These are phyloP conservation scores for Oxyscelio sp. DNA, from an alignment of 2,888 invertebrate genomes.

Conservation along the genomic window DNA sequence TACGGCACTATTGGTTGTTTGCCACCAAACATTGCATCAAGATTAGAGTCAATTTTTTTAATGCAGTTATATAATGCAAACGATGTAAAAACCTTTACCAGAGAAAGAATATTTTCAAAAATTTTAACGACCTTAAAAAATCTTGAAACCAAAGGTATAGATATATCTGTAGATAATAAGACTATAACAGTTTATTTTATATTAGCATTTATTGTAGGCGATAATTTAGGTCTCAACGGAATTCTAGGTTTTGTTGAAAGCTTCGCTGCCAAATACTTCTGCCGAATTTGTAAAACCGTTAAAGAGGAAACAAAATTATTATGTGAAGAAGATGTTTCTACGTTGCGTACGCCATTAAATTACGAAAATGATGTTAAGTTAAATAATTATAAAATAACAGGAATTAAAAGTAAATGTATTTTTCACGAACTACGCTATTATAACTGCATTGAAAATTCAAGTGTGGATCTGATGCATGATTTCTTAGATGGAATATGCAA, in stretches of 20 bases:
- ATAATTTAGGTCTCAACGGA: slow-evolving; percentile 44
- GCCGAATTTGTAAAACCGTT: background rate
- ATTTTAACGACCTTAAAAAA: background rate
- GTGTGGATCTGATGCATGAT: background rate
- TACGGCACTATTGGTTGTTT: background rate
- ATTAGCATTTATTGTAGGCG: slow-evolving; percentile 33
- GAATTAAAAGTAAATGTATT: background rate
- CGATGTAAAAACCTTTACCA: background rate
- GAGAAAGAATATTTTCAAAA: slow-evolving; percentile 17
- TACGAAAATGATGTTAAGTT: no score
- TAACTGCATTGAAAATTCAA: background rate
- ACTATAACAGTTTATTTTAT: slow-evolving; percentile 26
- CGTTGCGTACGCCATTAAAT: no score
- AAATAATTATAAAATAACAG: no score
- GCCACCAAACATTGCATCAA: background rate
- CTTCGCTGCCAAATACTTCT: slow-evolving; percentile 23
- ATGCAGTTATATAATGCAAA: slow-evolving; percentile 3
- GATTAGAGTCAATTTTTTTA: background rate
- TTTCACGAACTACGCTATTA: background rate
- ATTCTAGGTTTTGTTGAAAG: slow-evolving; percentile 31
- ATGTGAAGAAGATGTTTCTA: slow-evolving; percentile 2
- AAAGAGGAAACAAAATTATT: background rate
- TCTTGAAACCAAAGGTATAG: slow-evolving; percentile 27
- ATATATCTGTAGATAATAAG: slow-evolving; percentile 12
- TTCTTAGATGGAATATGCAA: background rate